Percentiles rank a stretch among this genome's conserved stretches.
Conservation (phyloP, 2,113 vertebrate species). For the Amazona guildingii region DNA sequence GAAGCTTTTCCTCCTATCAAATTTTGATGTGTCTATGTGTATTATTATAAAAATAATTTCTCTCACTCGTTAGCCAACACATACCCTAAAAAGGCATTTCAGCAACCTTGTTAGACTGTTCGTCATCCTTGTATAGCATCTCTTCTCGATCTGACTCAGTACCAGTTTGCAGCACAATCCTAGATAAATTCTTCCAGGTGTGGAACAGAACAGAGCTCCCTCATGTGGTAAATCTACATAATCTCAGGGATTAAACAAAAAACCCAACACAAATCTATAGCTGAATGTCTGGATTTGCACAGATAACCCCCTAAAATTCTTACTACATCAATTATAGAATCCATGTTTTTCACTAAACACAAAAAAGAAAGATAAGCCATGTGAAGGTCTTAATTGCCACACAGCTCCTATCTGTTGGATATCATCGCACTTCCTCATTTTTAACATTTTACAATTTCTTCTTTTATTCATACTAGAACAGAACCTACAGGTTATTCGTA, state of each 20-base stretch:
- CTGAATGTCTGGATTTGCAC: accelerated
- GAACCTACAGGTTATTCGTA: neutral
- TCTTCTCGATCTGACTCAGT: neutral
- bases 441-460: neutral
- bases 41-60: neutral
- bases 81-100: neutral
- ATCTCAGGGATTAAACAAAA: neutral
- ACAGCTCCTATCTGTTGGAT: neutral
- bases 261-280: accelerated
- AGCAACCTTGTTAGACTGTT: neutral
- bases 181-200: neutral
- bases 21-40: neutral
- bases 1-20: neutral
- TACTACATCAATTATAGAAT: accelerated
- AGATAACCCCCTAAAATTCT: accelerated
- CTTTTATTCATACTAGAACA: neutral
- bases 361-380: accelerated
- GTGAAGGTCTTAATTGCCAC: neutral
- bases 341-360: accelerated
- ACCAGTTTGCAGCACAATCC: neutral
- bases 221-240: neutral
- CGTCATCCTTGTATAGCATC: neutral
- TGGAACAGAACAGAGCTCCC: neutral
- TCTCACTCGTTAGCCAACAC: neutral
- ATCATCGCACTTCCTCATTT: neutral